Conservation (phyloP, 2,888 invertebrate species). For the Flabesymbios commensalis region DNA sequence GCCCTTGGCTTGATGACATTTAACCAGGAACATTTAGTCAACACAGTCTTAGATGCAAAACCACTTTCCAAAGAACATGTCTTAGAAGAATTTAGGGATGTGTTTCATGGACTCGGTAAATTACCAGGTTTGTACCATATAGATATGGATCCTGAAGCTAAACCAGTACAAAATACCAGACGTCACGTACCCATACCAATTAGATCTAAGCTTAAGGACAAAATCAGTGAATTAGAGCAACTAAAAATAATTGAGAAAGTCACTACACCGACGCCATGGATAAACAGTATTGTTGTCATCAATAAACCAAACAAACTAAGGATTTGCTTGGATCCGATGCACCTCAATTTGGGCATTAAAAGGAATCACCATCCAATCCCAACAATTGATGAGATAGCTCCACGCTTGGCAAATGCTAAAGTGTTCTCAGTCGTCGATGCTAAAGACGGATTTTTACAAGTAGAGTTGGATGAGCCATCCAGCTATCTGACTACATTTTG, state of each 20-base stretch:
- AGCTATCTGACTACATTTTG: slow-evolving; percentile 34
- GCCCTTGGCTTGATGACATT: no score
- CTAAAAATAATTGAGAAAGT: neutral
- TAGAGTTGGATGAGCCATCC: slow-evolving; percentile 30
- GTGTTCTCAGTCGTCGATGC: slow-evolving; percentile 32
- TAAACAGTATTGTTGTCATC: slow-evolving; percentile 1
- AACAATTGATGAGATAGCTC: slow-evolving; percentile 26
- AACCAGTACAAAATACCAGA: no score
- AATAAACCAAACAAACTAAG: slow-evolving; percentile 1
- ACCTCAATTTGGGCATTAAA: slow-evolving; percentile 3
- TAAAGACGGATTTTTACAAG: slow-evolving; percentile 33
- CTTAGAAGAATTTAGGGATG: no score
- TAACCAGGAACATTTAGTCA: no score
- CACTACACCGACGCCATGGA: slow-evolving; percentile 6
- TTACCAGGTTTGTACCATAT: no score
- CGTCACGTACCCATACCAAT: no score
- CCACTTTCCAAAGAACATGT: no score
- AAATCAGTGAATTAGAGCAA: neutral
- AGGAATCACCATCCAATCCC: slow-evolving; percentile 5
- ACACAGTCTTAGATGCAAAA: no score
- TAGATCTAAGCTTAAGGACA: slow-evolving; percentile 16
- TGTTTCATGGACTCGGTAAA: no score
- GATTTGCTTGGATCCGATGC: slow-evolving; percentile 14
- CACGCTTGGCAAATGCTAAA: slow-evolving; percentile 28
- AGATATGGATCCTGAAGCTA: no score